Evolutionary conservation across 2,797 vertebrate species (phyloP).

Genomic region (Acanthornis magna): DNA sequence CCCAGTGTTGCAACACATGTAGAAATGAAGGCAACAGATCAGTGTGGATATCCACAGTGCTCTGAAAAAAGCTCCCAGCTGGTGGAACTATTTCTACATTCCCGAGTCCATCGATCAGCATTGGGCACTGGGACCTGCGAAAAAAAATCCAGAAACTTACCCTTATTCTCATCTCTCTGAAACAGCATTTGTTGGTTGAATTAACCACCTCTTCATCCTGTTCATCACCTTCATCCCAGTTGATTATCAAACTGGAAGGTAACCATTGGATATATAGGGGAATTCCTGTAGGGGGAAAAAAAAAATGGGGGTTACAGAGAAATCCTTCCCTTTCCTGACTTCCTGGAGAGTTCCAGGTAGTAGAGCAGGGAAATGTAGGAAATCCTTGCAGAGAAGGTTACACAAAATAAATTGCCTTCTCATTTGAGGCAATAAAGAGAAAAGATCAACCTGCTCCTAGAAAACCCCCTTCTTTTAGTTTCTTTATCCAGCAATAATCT

Average conservation of each 20-base stretch:
- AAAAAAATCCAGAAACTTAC: neutral
- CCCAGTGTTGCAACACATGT: neutral
- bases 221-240: neutral
- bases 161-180: neutral
- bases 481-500: constrained; percentile 21
- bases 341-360: neutral
- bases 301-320: neutral
- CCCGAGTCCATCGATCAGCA: neutral
- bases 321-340: neutral
- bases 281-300: neutral
- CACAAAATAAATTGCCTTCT: neutral
- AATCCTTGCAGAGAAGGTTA: neutral
- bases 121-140: neutral
- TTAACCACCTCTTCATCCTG: neutral
- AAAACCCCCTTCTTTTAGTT: neutral
- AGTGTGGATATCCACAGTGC: neutral
- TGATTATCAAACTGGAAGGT: neutral
- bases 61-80: neutral
- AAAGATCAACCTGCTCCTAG: neutral
- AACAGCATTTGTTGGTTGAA: neutral
- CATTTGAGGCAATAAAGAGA: neutral
- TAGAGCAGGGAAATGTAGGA: neutral
- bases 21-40: neutral
- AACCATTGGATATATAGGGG: neutral
- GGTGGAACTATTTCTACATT: neutral